Base-by-base conservation (phyloP, 2,888 invertebrate genomes). In the Sesia apiformis region DNA sequence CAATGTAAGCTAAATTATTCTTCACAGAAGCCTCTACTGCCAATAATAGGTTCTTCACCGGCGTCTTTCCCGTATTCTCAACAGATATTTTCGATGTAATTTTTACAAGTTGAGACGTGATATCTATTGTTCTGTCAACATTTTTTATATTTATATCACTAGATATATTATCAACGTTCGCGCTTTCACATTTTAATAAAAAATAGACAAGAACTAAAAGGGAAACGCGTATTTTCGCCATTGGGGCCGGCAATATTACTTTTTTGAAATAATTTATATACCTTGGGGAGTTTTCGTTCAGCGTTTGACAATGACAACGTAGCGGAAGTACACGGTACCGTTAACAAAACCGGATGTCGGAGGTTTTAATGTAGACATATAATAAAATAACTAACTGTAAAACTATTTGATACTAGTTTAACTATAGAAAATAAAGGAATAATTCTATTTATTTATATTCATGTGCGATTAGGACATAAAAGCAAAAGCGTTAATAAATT, bases 31-130 rank as follows among this genome's bases (percentile, higher is more conserved):
- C 91, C 66, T 96, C 95, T 40, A 96, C 75, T 5, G 93, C 90
- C 63, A 96, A 91, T 40, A 95, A 82, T 73, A 97, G 94, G 63
- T 89, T 92, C 59, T 91, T 93, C 42, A 94, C 92, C 59, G 94
- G 86, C 60, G 92, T 90, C 73, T 94, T 94, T 54, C 95, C 95
- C 65, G 91, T 91, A 77, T 98, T 97, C 84, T 97, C 96, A 64
- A 97, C 76, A 63, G 94, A 94, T 70, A 98, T 91, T 84, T 94
- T 94, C 41, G 93, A 90, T 7, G 92, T 90, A 54, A 96, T 93
- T 90, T 96, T 97, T 3, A 96, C 96, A 57, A 98, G 91, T 82
- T 98, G 98, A 4, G 96, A 94, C 4, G 96, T 92, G 61, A 98
- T 87, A 84, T 98, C 98, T 65, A 98, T 92, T 53, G 93, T 93